Base-by-base conservation (phyloP, 2,797 vertebrate genomes). In the Petrocephalus sullivani region DNA sequence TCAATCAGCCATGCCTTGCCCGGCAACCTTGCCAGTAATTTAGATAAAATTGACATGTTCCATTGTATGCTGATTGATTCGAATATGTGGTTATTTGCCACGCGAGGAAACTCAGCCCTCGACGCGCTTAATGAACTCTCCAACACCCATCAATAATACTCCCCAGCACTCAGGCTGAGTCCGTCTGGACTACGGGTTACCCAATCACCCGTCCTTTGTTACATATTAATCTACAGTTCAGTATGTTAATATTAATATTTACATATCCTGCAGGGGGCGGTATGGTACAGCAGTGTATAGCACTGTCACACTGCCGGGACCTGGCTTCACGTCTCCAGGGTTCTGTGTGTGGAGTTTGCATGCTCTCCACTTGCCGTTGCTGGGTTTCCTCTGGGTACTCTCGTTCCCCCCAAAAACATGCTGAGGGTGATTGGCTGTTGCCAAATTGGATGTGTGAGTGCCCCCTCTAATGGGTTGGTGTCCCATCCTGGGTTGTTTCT, bases 31-130 rank as follows among this genome's bases (percentile, higher is more conserved):
- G 21, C 23, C 28, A 28, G 56, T 57, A 58, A 85, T 85, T 57
- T 57, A 28, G 28, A 58, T 85, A 57, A 85, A 85, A 85, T 85
- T 37, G 54, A 85, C 84, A 57, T 41, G 23, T 58, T 37, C 54
- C 53, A 85, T 85, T 85, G 84, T 58, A 85, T 41, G 67, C 84
- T 60, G 84, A 85, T 37, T 85, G 53, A 85, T 37, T 85, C 21
- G 51, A 85, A 57, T 57, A 53, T 53, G 51, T 57, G 84, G 54
- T 58, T 85, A 85, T 85, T 85, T 85, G 28, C 56, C 5, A 33
- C 33, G 56, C 1, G 75, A 75, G 46, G 81, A 23, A 53, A 53
- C 46, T 83, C 49, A 71, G 75, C 41, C 41, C 75, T 81, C 10
- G 37, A 49, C 8, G 41, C 75, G n/a, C 19, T 49, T 81, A 81